Conservation (phyloP, 2,797 vertebrate genomes). For the Capromys pilorides region DNA sequence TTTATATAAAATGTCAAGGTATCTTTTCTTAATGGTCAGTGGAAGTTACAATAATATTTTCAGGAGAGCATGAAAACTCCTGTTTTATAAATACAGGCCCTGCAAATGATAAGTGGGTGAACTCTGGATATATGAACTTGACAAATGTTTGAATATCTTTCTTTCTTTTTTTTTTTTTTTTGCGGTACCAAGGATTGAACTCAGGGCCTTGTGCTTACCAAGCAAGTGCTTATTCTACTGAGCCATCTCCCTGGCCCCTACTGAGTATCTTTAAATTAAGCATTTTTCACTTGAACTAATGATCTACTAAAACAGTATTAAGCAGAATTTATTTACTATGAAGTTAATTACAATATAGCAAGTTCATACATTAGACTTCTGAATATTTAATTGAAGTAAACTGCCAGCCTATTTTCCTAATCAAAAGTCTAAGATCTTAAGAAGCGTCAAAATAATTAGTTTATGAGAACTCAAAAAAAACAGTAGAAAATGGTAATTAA, state of each 20-base stretch:
- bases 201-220: too few species aligned
- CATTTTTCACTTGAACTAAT: constrained; percentile 19
- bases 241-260: too few species aligned
- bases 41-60: constrained; percentile 34
- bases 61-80: not conserved
- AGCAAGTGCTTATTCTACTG: too few species aligned
- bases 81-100: not conserved
- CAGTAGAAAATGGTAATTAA: not conserved
- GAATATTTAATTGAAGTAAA: constrained; percentile 19
- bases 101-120: not conserved
- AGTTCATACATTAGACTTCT: constrained; percentile 23
- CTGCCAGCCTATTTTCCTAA: constrained; percentile 46
- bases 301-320: not conserved
- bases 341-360: constrained; percentile 40
- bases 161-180: too few species aligned
- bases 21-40: not conserved
- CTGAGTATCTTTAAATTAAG: constrained; percentile 28
- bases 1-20: not conserved
- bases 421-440: constrained; percentile 34
- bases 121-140: not conserved
- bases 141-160: not conserved
- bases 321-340: constrained; percentile 27
- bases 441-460: not conserved
- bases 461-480: not conserved
- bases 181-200: too few species aligned